Conservation (phyloP, 2,888 invertebrate genomes). For the Dicycla oo region DNA sequence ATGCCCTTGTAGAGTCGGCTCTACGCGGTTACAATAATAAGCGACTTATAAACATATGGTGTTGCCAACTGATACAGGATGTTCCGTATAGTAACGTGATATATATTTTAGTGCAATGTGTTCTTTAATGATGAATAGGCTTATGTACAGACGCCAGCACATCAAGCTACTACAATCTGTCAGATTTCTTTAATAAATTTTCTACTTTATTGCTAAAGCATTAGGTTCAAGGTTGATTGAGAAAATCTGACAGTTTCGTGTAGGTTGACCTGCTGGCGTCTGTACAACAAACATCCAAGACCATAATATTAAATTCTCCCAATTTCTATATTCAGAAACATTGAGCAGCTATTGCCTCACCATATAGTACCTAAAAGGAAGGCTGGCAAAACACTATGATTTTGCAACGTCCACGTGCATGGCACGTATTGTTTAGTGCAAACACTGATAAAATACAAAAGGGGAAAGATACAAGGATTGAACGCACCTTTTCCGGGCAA, state of each 20-base stretch:
- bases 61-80: conserved; percentile 57
- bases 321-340: no score
- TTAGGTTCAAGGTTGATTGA: no score
- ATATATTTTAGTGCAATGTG: conserved; percentile 10
- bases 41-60: conserved; percentile 62
- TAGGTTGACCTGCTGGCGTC: no score
- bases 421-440: conserved; percentile 41
- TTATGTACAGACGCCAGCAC: no score
- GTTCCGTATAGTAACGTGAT: conserved; percentile 49
- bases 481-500: conserved; percentile 50
- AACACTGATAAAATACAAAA: conserved; percentile 55
- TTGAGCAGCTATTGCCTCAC: no score
- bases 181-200: no score
- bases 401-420: conserved; percentile 36
- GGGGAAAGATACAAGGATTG: conserved; percentile 46
- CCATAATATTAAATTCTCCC: no score
- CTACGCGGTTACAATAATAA: conserved; percentile 66
- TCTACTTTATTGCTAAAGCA: no score
- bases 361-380: conserved; percentile 29
- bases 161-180: no score
- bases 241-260: no score
- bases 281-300: neutral
- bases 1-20: conserved; percentile 81
- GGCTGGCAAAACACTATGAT: conserved; percentile 43
- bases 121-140: neutral